These are phyloP conservation scores for Solenodon paradoxus DNA, from an alignment of 2,113 vertebrate genomes.

Conservation along the genomic window DNA sequence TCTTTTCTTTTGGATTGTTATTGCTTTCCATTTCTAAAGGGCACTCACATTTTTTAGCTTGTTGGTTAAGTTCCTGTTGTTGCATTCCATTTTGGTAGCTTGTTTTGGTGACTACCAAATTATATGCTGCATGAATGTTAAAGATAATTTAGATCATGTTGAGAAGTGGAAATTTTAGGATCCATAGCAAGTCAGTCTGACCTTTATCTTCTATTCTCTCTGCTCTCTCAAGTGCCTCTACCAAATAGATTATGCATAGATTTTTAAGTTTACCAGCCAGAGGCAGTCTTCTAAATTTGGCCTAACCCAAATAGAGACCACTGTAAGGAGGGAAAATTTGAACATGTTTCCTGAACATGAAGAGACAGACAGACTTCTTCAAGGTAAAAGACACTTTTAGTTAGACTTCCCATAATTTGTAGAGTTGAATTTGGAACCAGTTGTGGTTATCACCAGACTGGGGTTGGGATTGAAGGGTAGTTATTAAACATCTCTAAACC, in stretches of 20 bases:
- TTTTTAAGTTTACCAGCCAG: background rate
- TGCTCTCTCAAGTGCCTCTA: background rate
- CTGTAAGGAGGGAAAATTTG: background rate
- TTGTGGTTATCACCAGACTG: too few relatives aligned
- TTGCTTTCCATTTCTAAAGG: background rate
- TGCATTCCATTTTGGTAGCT: background rate
- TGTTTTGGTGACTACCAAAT: background rate
- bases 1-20: background rate
- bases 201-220: background rate
- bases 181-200: background rate
- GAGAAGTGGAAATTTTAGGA: background rate
- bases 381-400: background rate
- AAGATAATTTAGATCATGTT: background rate
- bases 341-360: background rate
- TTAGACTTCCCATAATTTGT: too few relatives aligned
- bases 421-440: too few relatives aligned
- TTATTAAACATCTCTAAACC: too few relatives aligned
- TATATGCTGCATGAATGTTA: background rate
- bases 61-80: background rate
- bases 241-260: background rate
- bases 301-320: background rate
- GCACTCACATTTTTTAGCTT: background rate
- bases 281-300: background rate
- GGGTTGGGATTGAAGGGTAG: too few relatives aligned
- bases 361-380: background rate